phyloP scores from a whole-genome alignment of 2,888 invertebrate genomes.

The Sarcophaga variegata region DNA sequence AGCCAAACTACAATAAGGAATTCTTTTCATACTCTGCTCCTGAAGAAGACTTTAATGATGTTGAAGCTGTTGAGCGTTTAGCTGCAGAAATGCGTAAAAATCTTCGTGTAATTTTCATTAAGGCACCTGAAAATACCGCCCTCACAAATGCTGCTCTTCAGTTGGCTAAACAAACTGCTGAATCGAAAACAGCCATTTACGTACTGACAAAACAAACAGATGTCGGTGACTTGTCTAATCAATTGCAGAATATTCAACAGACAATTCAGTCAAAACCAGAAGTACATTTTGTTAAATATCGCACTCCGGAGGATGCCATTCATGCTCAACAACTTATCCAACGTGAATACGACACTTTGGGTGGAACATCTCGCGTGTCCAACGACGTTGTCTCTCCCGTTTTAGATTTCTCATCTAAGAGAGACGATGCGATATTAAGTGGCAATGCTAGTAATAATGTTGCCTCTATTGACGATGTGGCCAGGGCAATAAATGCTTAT shows the following conservation, averaged over 20 bases:
- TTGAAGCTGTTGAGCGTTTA: conserved; percentile 70
- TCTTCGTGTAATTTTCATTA: conserved; percentile 77
- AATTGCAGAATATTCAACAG: conserved; percentile 72
- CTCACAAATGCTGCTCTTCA: conserved; percentile 76
- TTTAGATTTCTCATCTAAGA: conserved; percentile 75
- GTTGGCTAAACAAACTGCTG: conserved; percentile 75
- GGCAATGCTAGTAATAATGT: conserved; percentile 12
- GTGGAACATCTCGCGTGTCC: conserved; percentile 72
- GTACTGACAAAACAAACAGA: conserved; percentile 78
- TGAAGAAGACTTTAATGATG: conserved; percentile 75
- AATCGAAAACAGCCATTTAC: conserved; percentile 79
- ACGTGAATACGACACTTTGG: conserved; percentile 75
- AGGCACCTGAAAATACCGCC: conserved; percentile 77
- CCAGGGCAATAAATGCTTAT: conserved; percentile 35
- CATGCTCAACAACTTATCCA: conserved; percentile 77
- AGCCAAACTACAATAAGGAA: conserved; percentile 74
- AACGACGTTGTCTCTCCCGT: conserved; percentile 75
- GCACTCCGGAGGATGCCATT: conserved; percentile 77
- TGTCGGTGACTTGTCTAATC: conserved; percentile 73
- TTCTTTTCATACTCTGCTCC: conserved; percentile 76
- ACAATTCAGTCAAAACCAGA: conserved; percentile 76
- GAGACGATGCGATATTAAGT: neutral
- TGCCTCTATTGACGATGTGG: neutral
- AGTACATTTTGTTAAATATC: conserved; percentile 79
- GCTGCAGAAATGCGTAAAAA: conserved; percentile 72